Evolutionary conservation across 1,140 invertebrate genomes (phyloP), one percentile per base, ranked within the genome.

Genomic region (Lucilia sericata): DNA sequence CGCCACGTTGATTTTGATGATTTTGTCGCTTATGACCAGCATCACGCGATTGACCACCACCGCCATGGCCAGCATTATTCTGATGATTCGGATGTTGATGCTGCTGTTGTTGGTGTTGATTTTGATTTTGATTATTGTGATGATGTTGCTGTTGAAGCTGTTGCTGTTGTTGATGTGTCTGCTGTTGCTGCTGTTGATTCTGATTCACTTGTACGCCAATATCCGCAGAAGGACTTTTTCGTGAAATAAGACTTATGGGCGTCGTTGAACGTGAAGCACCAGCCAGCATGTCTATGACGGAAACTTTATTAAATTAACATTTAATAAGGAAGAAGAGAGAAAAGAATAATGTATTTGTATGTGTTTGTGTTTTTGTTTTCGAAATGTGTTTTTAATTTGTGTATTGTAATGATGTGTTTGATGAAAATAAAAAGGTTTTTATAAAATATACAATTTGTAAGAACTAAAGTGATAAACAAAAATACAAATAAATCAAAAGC

Each of bases 191-290:
- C 21, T 78, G 65, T 8, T 76, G 86, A 60, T 91, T 84, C 86
- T 87, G 85, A 83, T 74, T 78, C 65, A 78, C 42, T 91, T 98
- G 96, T 81, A 95, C 95, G 84, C 95, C 94, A 89, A 97, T 95
- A 91, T 98, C 97, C 84, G 94, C 94, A 5, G 96, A 96, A 65
- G 96, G 96, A 86, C 96, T 96, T 91, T 96, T 95, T 88, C 95
- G 92, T 60, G 94, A 93, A 82, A 94, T 88, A 83, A 94, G 91
- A 82, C 94, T 93, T 42, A 94, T 95, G 51, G 95, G 95, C 14
- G 96, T 97, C 60, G 95, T 95, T 55, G 95, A 96, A 76, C 95
- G 93, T 78, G 93, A 93, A 85, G 94, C 94, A 85, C 95, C 95
- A 84, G 94, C 93, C 87, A 96, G 95, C 86, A 96, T 92, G 91